A percentile compares a stretch with the other conserved stretches of the same genome.
These are phyloP conservation scores for Hemibagrus wyckioides DNA, from an alignment of 2,113 vertebrate species.

Conservation along the genomic window DNA sequence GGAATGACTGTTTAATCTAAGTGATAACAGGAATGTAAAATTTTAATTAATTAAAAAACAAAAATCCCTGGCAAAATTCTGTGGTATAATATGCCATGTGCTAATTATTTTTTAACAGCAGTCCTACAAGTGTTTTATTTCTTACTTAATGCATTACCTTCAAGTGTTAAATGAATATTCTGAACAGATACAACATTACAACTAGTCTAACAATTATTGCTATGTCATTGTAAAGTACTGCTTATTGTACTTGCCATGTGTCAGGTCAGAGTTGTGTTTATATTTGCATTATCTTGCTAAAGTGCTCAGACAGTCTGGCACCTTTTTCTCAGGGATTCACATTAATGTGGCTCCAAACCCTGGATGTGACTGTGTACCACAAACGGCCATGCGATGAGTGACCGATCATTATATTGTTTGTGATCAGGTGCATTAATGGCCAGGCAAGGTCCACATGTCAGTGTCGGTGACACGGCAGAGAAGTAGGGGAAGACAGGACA, in stretches of 20 bases:
- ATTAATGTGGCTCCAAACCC: constrained; percentile 6
- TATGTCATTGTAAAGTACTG: background rate
- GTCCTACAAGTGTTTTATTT: background rate
- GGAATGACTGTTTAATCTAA: no score
- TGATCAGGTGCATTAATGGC: constrained; percentile 37
- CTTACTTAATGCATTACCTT: background rate
- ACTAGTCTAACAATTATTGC: background rate
- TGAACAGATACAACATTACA: background rate
- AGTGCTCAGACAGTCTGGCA: constrained; percentile 6
- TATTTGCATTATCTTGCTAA: background rate
- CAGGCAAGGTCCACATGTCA: constrained; percentile 25
- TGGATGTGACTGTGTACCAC: constrained; percentile 16
- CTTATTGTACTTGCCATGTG: background rate
- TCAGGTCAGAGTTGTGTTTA: background rate
- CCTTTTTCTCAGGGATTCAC: constrained; percentile 12
- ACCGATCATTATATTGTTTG: constrained; percentile 37
- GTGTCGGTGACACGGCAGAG: background rate
- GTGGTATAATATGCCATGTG: no score
- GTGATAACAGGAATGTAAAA: no score
- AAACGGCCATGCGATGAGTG: background rate
- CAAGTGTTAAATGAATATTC: background rate
- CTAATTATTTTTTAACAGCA: background rate
- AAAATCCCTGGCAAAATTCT: no score
- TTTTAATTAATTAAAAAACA: no score
- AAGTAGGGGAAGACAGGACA: constrained; percentile 2